Evolutionary conservation across 2,113 vertebrate species (phyloP).

Genomic region (Pedetes capensis): DNA sequence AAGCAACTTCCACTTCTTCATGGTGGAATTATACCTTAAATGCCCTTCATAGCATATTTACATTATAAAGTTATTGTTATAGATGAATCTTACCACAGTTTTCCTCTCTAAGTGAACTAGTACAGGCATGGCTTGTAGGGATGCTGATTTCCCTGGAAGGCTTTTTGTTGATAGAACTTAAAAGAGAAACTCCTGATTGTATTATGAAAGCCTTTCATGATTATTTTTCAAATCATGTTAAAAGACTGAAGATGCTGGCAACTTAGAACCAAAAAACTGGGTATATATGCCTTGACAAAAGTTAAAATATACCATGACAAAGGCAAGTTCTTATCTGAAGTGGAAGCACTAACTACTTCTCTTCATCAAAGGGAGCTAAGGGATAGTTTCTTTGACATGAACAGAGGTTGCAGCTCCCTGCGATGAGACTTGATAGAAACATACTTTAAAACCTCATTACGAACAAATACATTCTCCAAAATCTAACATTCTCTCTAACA

Average conservation of each 20-base stretch:
- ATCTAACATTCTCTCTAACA: not conserved
- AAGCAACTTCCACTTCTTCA: no score
- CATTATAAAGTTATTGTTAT: not conserved
- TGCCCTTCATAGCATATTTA: not conserved
- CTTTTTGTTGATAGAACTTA: not conserved
- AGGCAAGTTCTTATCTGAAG: not conserved
- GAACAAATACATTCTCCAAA: not conserved
- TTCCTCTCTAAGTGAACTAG: not conserved
- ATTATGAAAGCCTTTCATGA: not conserved
- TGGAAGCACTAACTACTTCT: not conserved
- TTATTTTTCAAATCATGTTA: not conserved
- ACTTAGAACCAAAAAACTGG: not conserved
- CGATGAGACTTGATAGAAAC: not conserved
- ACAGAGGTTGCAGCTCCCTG: not conserved
- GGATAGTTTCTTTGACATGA: not conserved
- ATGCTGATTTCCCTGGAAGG: not conserved
- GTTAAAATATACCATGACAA: not conserved
- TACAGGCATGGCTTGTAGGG: not conserved
- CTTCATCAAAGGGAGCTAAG: not conserved
- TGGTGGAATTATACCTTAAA: not conserved
- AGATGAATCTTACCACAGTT: not conserved
- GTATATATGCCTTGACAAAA: not conserved
- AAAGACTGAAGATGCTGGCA: not conserved
- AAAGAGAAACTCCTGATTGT: not conserved
- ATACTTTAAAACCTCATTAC: not conserved